Evolutionary conservation across 2,888 invertebrate genomes (phyloP).

Genomic region (Acanthosepion pharaonis): DNA sequence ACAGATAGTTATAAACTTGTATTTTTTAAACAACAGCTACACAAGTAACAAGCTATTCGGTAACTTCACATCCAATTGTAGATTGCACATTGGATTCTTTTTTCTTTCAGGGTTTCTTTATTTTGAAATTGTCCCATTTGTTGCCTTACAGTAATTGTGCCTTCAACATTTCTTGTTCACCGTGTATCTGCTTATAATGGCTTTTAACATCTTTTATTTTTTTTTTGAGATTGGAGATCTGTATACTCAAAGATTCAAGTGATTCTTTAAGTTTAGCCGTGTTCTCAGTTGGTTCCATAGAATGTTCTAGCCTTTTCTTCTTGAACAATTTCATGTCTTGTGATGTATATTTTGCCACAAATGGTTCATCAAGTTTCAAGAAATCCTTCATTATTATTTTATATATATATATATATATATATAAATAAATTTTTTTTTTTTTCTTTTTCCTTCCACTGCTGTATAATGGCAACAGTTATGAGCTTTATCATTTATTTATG

Average conservation of each 20-base stretch:
- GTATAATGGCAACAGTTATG: no score
- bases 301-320: background rate
- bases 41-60: background rate
- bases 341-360: background rate
- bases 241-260: background rate
- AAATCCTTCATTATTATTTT: background rate
- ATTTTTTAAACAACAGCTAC: no score
- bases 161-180: background rate
- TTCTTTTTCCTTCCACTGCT: background rate
- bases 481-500: background rate
- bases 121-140: background rate
- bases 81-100: background rate
- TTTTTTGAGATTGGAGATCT: background rate
- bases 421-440: no score
- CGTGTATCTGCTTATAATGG: background rate
- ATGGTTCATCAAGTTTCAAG: background rate
- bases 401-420: no score
- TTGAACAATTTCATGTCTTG: background rate
- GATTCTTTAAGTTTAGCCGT: background rate
- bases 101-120: background rate
- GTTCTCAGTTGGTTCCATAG: background rate
- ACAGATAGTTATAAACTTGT: no score
- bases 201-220: background rate
- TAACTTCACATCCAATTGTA: background rate
- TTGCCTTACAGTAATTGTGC: background rate